Conservation (phyloP, 2,888 invertebrate species). For the Rhamphomyia laevipes region DNA sequence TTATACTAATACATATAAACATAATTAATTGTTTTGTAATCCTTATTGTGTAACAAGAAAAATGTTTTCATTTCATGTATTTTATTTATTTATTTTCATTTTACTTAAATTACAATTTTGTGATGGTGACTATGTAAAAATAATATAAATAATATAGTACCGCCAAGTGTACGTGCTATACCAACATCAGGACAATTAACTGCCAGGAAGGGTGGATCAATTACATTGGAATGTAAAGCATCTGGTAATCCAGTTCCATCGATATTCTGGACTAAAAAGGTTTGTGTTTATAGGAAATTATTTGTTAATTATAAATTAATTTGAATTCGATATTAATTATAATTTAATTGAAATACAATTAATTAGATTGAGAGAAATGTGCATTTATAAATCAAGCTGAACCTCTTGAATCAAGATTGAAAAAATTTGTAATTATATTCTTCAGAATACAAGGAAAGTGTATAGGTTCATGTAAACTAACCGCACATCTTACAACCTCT, state of each 20-base stretch:
- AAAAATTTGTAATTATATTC: too few relatives aligned
- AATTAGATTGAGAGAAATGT: too few relatives aligned
- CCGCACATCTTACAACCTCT: too few relatives aligned
- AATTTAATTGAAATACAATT: too few relatives aligned
- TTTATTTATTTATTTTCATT: background rate
- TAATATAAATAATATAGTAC: constrained; percentile 36
- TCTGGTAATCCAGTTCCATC: constrained; percentile 61
- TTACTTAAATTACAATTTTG: background rate
- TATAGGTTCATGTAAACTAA: too few relatives aligned
- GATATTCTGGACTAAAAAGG: constrained; percentile 50
- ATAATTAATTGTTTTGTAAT: constrained; percentile 1
- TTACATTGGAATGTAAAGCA: constrained; percentile 57
- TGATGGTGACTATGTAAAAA: background rate
- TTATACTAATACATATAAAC: too few relatives aligned
- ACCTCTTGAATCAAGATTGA: too few relatives aligned
- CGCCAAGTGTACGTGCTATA: constrained; percentile 54
- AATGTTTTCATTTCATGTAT: too few relatives aligned
- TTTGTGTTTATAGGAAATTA: constrained; percentile 16
- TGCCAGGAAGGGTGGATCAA: constrained; percentile 53
- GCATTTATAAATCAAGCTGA: too few relatives aligned
- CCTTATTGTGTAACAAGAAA: background rate
- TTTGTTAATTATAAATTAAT: background rate
- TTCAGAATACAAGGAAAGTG: too few relatives aligned
- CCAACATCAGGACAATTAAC: constrained; percentile 53
- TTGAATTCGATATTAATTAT: too few relatives aligned